These are phyloP conservation scores for Lasioglossum morio DNA, from an alignment of 2,888 invertebrate genomes.

Conservation along the genomic window DNA sequence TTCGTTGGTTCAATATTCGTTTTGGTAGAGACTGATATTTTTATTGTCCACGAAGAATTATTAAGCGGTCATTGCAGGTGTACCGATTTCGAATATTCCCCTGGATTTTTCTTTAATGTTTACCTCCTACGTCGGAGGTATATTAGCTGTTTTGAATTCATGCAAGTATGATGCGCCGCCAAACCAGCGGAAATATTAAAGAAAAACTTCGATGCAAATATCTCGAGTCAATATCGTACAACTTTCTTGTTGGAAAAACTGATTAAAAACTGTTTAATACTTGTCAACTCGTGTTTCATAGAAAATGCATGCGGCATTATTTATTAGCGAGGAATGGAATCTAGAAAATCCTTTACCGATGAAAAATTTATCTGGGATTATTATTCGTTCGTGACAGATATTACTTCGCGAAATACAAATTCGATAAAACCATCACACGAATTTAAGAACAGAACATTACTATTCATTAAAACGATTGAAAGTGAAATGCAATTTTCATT, in stretches of 20 bases:
- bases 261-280: background rate
- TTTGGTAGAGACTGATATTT: too few relatives aligned
- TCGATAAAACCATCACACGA: too few relatives aligned
- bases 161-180: background rate
- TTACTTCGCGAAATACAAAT: background rate
- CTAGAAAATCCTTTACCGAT: background rate
- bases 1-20: background rate
- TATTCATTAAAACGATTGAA: too few relatives aligned
- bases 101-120: background rate
- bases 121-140: background rate
- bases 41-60: background rate
- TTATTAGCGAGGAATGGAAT: background rate
- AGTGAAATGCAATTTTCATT: too few relatives aligned
- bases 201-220: background rate
- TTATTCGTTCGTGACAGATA: background rate
- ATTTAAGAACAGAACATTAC: too few relatives aligned
- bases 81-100: background rate
- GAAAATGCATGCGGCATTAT: background rate
- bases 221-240: background rate
- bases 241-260: background rate
- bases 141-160: conserved; percentile 6
- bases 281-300: background rate
- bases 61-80: background rate
- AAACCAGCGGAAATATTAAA: background rate
- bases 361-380: background rate